Evolutionary conservation across 2,113 vertebrate species (phyloP).

Genomic region (Rhinopomastus cyanomelas): DNA sequence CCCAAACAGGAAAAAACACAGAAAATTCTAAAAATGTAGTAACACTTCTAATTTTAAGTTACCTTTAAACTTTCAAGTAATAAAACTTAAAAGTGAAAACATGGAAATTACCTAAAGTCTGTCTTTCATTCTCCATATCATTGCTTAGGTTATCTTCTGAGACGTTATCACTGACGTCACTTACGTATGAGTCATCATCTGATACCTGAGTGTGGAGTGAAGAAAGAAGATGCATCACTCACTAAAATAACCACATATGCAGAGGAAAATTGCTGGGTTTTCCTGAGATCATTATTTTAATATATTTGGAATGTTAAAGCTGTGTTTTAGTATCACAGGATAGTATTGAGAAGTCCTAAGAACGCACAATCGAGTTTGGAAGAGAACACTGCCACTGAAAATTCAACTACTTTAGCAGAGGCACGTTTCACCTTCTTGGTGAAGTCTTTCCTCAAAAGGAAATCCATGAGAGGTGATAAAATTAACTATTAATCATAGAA

Average conservation of each 20-base stretch:
- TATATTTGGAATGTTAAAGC: not conserved
- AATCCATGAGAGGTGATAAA: not conserved
- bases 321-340: not conserved
- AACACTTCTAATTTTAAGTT: too few relatives aligned
- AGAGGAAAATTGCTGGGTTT: not conserved
- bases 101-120: constrained; percentile 79
- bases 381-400: not conserved
- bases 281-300: not conserved
- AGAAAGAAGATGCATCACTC: not conserved
- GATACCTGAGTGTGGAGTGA: constrained; percentile 77
- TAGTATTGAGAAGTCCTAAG: not conserved
- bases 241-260: not conserved
- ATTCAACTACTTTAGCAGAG: not conserved
- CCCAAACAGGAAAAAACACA: not conserved
- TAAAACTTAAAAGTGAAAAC: not conserved
- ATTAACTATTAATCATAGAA: not conserved
- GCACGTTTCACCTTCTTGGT: not conserved
- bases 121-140: constrained; percentile 84
- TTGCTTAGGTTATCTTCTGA: constrained; percentile 94
- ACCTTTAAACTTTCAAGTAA: too few relatives aligned
- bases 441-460: too few relatives aligned
- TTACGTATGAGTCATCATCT: constrained; percentile 95
- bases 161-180: constrained; percentile 95
- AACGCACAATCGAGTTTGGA: not conserved
- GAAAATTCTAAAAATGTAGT: not conserved